Base-by-base conservation (phyloP, 1,140 invertebrate genomes). In the Drosophila mojavensis region DNA sequence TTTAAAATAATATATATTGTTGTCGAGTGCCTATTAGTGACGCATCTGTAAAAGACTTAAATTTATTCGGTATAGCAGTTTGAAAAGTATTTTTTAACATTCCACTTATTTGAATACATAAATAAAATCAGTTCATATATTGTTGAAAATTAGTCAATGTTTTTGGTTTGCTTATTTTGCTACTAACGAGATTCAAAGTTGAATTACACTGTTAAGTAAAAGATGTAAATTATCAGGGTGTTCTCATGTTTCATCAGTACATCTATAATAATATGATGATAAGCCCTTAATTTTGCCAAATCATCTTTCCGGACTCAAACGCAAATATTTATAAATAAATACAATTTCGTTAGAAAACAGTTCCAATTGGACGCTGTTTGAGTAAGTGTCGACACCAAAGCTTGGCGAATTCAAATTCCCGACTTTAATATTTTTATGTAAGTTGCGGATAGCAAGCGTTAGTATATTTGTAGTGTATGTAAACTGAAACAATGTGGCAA, bases 291-390 rank as follows among this genome's bases (percentile, higher is more conserved):
- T 58, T 62, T 75, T 69, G 81, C 41, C 64, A n/a, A 69, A 64
- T 84, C 81, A 84, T 81, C 73, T 51, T 67, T 76, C 54, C 58
- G 53, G 45, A 26, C 17, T 48, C n/a, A 33, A n/a, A 10, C 6
- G 39, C 45, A 59, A 70, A 63, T 75, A 10, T 64, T 79, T 83
- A 75, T 83, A 79, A 84, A 82, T 72, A 71, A 58, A 41, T 45
- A 47, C 30, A 36, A 36, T 50, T 56, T 75, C 39, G 20, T 11
- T 39, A 24, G 15, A 26, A 62, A 15, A 24, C 64, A 28, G 17
- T n/a, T 43, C 33, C 65, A 84, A 68, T 81, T 50, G 26, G 36
- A 45, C 33, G 26, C 53, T 55, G 73, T 33, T 26, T 41, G 43
- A 66, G 78, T 55, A 51, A 53, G 51, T 74, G 60, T 59, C n/a